Percentiles rank a stretch among this genome's conserved stretches.
Evolutionary conservation across 2,888 invertebrate species (phyloP).

Genomic region (Uropetala carovei): DNA sequence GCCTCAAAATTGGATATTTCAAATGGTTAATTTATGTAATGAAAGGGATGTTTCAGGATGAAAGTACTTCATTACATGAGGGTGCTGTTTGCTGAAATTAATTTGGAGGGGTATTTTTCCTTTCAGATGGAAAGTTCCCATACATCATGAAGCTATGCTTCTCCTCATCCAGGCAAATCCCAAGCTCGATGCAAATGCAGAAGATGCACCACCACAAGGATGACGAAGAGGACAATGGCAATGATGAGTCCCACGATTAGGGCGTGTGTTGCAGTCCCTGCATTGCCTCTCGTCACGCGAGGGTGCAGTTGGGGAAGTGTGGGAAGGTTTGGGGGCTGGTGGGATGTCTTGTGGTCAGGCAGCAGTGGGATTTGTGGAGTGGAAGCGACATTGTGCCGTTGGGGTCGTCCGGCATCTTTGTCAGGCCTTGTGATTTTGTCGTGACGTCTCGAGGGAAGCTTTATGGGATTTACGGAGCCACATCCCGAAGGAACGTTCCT

Average conservation of each 20-base stretch:
- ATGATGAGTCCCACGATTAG: conserved; percentile 56
- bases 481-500: background rate
- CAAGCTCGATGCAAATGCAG: conserved; percentile 66
- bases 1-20: too few species aligned
- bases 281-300: background rate
- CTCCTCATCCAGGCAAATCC: conserved; percentile 84
- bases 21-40: too few species aligned
- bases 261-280: background rate
- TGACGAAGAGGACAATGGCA: conserved; percentile 58
- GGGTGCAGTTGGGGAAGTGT: background rate
- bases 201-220: conserved; percentile 63
- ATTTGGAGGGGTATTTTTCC: conserved; percentile 66
- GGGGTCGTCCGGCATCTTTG: conserved; percentile 36
- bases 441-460: conserved; percentile 11
- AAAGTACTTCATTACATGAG: too few species aligned
- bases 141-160: conserved; percentile 99
- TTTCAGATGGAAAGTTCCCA: conserved; percentile 96
- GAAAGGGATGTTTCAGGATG: too few species aligned
- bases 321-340: conserved; percentile 19
- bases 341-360: background rate
- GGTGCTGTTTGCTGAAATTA: too few species aligned
- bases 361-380: conserved; percentile 41
- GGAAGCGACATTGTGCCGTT: conserved; percentile 35
- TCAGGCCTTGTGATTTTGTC: conserved; percentile 48
- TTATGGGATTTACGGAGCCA: too few species aligned